phyloP scores from a whole-genome alignment of 2,797 vertebrate genomes.

The Cuniculus paca region DNA sequence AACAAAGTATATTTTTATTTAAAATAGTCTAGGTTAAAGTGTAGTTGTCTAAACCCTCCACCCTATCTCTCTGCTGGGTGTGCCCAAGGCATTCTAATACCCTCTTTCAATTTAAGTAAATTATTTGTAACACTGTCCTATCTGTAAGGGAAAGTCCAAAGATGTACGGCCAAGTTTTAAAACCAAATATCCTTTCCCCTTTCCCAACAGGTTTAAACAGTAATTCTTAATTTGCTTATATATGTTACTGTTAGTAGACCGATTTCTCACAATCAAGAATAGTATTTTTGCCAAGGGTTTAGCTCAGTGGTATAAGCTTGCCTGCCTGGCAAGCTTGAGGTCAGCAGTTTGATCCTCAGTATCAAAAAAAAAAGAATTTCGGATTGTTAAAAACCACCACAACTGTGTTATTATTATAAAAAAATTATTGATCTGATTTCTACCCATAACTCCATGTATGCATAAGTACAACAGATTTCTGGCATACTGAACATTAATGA shows the following conservation, averaged over 20 bases:
- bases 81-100: neutral
- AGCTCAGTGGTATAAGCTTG: no score
- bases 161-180: conserved; percentile 25
- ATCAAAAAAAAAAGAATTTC: neutral
- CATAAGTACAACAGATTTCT: neutral
- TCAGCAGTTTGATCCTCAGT: no score
- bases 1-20: neutral
- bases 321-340: no score
- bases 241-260: neutral
- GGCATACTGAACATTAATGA: conserved; percentile 25
- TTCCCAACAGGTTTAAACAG: neutral
- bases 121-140: neutral
- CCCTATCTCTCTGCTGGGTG: neutral
- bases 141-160: neutral
- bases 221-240: neutral
- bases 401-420: neutral
- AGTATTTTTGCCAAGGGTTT: neutral
- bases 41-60: neutral
- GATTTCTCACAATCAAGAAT: conserved; percentile 26
- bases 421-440: neutral
- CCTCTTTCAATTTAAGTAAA: conserved; percentile 6
- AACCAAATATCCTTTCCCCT: conserved; percentile 1
- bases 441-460: conserved; percentile 1
- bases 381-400: neutral
- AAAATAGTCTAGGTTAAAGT: conserved; percentile 28